Evolutionary conservation across 2,888 invertebrate species (phyloP), one percentile per base, ranked within the genome.

Genomic region (Philhelius pedissequus): DNA sequence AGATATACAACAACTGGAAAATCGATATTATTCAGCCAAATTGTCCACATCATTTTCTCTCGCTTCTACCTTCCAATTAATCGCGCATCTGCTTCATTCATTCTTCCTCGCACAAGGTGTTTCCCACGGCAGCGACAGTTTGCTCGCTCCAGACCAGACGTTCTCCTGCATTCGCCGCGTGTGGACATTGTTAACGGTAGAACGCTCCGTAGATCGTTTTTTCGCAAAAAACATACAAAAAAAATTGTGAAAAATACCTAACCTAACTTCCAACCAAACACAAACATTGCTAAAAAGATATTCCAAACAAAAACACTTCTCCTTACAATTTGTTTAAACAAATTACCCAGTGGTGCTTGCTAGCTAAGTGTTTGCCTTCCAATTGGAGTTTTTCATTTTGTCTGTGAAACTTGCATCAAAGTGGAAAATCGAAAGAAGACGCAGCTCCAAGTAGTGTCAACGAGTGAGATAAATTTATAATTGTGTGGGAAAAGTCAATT

Each of bases 111-210:
- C 80, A 84, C 84, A 84, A 84, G 84, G 84, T 84, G 84, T 84
- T 84, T 84, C 80, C 84, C 84, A 84, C 84, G 84, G 80, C 75
- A 84, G 80, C 84, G 75, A 84, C 75, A 76, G 70, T 56, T 75
- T 45, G 75, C 62, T 84, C 84, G 84, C 84, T 84, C 84, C 84
- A 84, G 84, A 84, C 84, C 84, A 84, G 84, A 84, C 84, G 84
- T 84, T 84, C 84, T 80, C 84, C 84, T 79, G 84, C 84, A 79
- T 84, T 84, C 84, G 84, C 80, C 80, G 84, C 84, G 84, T 84
- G 80, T 84, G 66, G 84, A 84, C 84, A 84, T 54, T 83, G 75
- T 80, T 75, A 80, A 43, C 75, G 76, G 84, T 84, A 80, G 84
- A 79, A 75, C 76, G 84, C 76, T 70, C 73, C 76, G 84, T 50